Evolutionary conservation across 2,113 vertebrate genomes (phyloP), one percentile per base, ranked within the genome.

Genomic region (Baryphthengus martii): DNA sequence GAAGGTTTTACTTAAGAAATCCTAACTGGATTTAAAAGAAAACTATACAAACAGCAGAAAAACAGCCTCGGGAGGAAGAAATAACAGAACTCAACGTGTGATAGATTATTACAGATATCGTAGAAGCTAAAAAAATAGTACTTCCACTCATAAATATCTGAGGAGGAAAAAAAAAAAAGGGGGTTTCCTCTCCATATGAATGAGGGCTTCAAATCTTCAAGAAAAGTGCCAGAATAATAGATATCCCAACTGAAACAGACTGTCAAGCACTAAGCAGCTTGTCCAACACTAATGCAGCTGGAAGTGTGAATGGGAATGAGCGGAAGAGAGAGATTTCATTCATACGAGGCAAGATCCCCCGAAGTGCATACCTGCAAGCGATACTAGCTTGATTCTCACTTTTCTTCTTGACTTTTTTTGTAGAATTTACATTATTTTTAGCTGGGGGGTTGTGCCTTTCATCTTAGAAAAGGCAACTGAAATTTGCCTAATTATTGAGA

Each of bases 311-410:
- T 9, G 56, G 29, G 19, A 94, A 25, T 58, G 21, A 91, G 25
- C 61, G 56, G 91, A 33, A 45, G 28, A 81, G 83, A 90, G 72
- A 93, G 56, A 61, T 58, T 95, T 94, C 91, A 91, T 85, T 89
- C 89, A 94, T 67, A 83, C n/a, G 65, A 68, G 37, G 44, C 77
- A 92, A 93, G 75, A 78, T 52, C 20, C 9, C 31, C 28, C 31
- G 45, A 78, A 71, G 29, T 63, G 37, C 25, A 35, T 3, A 26
- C 28, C 28, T 58, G 28, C 13, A 52, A 29, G 31, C 33, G 37
- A 9, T 40, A 61, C 25, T 45, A 87, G 68, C n/a, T 77, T 49
- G 76, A 14, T 77, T 93, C 80, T 88, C 3, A 1, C 47, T 84
- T 80, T 23, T 86, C 59, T 50, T 66, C 50, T 78, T 1, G 6